These are phyloP conservation scores for Yasuhikotakia modesta DNA, from an alignment of 2,797 vertebrate genomes.

Conservation along the genomic window DNA sequence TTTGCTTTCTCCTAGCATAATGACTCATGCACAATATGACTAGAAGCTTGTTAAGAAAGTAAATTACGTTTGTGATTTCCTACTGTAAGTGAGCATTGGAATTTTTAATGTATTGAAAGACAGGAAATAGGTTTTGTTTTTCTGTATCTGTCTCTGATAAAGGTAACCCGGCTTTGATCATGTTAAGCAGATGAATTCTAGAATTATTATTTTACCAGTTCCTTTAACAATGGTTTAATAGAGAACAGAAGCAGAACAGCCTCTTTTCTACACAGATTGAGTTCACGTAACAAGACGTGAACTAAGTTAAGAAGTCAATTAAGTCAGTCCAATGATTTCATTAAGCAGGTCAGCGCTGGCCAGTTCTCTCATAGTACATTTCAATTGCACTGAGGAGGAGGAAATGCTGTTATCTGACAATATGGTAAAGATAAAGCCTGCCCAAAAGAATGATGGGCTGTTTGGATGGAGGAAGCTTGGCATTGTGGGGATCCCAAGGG, in stretches of 20 bases:
- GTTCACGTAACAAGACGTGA: conserved; percentile 23
- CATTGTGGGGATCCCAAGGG: background rate
- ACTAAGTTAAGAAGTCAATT: too few relatives aligned
- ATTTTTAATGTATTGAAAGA: background rate
- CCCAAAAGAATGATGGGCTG: background rate
- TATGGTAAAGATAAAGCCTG: conserved; percentile 7
- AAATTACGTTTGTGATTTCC: background rate
- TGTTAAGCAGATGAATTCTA: conserved; percentile 43
- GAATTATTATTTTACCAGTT: background rate
- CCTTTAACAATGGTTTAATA: conserved; percentile 19
- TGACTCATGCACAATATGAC: background rate
- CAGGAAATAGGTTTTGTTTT: background rate
- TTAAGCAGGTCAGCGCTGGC: conserved; percentile 16
- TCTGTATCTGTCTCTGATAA: background rate
- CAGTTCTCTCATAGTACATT: background rate
- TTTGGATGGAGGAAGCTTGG: conserved; percentile 11
- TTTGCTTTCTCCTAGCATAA: background rate
- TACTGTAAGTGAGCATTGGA: background rate
- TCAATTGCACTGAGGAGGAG: background rate
- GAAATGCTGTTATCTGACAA: conserved; percentile 21
- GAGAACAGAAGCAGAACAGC: background rate
- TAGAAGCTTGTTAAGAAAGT: background rate
- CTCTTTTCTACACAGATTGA: background rate
- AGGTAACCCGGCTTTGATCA: conserved; percentile 46
- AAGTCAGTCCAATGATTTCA: conserved; percentile 6